Evolutionary conservation across 1,140 invertebrate genomes (phyloP), one percentile per base, ranked within the genome.

Genomic region (Ridgeia piscesae): DNA sequence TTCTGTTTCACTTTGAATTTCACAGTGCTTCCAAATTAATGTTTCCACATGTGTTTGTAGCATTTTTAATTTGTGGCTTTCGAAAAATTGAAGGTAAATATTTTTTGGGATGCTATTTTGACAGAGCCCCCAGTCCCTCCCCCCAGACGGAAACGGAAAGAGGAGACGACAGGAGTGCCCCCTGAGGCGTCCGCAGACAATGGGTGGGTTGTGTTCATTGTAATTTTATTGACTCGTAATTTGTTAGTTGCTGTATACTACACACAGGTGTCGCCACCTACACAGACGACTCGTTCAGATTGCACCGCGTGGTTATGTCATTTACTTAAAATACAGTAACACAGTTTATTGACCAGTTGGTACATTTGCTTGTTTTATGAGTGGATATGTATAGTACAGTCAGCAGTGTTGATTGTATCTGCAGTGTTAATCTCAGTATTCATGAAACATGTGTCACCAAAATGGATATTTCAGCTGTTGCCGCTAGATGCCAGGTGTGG

Each of bases 41-140:
- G 58, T 77, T 31, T 77, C 27, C 17, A 77, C 58, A 77, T 31
- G 58, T 77, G 58, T 77, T 77, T 77, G 58, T 77, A 77, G 27
- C 58, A 77, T 92, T n/a, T 35, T 31, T 92, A 77, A 14, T 8
- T 77, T 77, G 58, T 77, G 14, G 17, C 58, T 21, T 77, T 77
- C 4, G 17, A 77, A 31, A 77, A 77, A 31, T 77, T 77, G 58
- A 77, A 77, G 17, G 27, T 77, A 77, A 77, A 21, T 77, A 1
- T 4, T 77, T 77, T 77, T 31, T 77, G 58, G 27, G 14, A 77
- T 21, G 27, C 27, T 77, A 31, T 77, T 77, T 77, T 77, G 92
- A 58, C 88, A 93, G 93, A 91, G 89, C 93, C 1, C 89, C 92
- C 88, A 58, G 42, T 2, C 90, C 50, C 35, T 58, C 88, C 33